Base-by-base conservation (phyloP, 2,113 vertebrate genomes). In the Gnathochromis pfefferi region DNA sequence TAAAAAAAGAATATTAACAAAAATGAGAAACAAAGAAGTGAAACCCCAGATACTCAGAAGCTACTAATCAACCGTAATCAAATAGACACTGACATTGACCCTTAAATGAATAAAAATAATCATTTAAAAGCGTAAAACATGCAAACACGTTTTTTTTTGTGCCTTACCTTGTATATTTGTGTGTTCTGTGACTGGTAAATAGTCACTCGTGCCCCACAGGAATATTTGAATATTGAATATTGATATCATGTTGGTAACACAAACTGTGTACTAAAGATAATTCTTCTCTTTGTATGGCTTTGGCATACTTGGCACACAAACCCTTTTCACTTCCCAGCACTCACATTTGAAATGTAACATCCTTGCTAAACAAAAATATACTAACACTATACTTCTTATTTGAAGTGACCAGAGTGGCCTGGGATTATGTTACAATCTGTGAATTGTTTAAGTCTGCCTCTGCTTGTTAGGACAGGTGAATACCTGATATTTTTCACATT, bases 71-170 rank as follows among this genome's bases (percentile, higher is more conserved):
- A 31, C 53, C 2, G 9, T 1, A 6, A 63, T 12, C 17, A 35
- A 63, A 60, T 33, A 60, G 16, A 60, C 57, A 60, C 1, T 4
- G 31, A 63, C 57, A 31, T 4, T 0, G 19, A 38, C 33, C 33
- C 63, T 68, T 68, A 58, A 58, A 68, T 68, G 9, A 38, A 68
- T 13, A 68, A 68, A 68, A 13, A 68, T 38, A 38, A 68, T 68
- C 0, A 68, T 68, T 68, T 65, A 13, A 65, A 65, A 38, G 4
- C 21, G 17, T 65, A n/a, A 38, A 38, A 65, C 1, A 65, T 65
- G 17, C 31, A 65, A 38, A 65, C 31, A 65, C 9, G 0, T 38
- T 38, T 65, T 21, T 65, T 21, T 38, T n/a, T 13, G 60, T 38
- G 33, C 4, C 60, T 19, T n/a, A 38, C 1, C 7, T 65, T 65